Evolutionary conservation across 2,797 vertebrate species (phyloP).

Genomic region (Pelobates cultripes): DNA sequence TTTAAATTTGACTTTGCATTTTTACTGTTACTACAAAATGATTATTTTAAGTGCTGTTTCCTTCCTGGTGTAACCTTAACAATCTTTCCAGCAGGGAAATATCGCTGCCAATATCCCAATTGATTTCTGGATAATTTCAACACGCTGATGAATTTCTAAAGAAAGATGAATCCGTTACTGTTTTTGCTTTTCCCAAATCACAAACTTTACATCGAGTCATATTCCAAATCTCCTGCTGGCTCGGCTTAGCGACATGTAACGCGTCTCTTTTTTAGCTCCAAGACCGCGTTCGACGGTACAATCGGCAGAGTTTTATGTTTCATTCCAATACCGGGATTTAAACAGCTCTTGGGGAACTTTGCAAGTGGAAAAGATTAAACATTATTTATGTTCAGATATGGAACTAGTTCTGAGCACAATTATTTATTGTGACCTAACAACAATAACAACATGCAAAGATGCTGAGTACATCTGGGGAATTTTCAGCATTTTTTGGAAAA

Average conservation of each 20-base stretch:
- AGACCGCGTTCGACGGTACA: slow-evolving; percentile 11
- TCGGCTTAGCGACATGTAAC: background rate
- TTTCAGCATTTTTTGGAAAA: no score
- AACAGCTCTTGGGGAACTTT: slow-evolving; percentile 41
- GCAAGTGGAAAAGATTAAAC: slow-evolving; percentile 37
- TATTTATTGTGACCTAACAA: no score
- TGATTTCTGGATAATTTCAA: background rate
- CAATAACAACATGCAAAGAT: no score
- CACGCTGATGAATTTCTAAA: background rate
- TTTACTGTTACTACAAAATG: background rate
- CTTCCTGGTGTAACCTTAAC: background rate
- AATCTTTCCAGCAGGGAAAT: background rate
- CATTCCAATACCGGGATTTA: slow-evolving; percentile 12
- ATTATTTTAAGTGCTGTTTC: background rate
- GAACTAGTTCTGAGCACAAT: background rate
- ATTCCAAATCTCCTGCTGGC: background rate
- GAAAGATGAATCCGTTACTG: background rate
- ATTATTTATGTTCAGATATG: slow-evolving; percentile 19
- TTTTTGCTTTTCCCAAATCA: background rate
- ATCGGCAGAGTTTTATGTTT: slow-evolving; percentile 19
- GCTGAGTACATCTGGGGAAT: no score
- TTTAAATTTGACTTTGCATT: background rate
- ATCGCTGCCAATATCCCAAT: background rate
- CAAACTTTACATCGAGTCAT: background rate
- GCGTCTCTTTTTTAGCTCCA: background rate